A percentile compares a stretch with the other conserved stretches of the same genome.
Conservation (phyloP, 2,888 invertebrate genomes). For the Drosophila yooni region DNA sequence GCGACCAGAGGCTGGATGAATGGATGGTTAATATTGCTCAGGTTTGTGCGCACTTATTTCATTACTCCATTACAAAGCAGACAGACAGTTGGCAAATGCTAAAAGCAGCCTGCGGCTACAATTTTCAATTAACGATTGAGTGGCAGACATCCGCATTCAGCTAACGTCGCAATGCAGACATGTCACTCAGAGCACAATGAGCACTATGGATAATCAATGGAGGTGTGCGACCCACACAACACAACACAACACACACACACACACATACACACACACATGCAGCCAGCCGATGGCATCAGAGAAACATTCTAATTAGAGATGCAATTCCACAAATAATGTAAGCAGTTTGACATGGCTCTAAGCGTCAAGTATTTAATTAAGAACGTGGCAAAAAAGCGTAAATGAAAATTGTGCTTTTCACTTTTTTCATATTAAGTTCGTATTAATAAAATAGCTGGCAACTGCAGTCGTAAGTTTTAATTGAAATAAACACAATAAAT, state of each 20-base stretch:
- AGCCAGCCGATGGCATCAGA: slow-evolving; percentile 2
- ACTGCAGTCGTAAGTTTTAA: neutral
- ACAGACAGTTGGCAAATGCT: slow-evolving; percentile 35
- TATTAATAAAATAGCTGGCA: neutral
- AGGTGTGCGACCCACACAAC: neutral
- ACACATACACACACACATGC: slow-evolving; percentile 2
- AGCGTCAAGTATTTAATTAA: slow-evolving; percentile 59
- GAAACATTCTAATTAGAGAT: slow-evolving; percentile 39
- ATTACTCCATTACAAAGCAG: slow-evolving; percentile 76
- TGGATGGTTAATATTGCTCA: neutral
- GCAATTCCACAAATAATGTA: slow-evolving; percentile 38
- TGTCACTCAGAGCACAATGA: slow-evolving; percentile 2
- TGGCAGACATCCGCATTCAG: slow-evolving; percentile 19
- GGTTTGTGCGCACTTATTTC: slow-evolving; percentile 54
- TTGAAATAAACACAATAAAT: neutral
- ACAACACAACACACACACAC: neutral
- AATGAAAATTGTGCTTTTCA: neutral
- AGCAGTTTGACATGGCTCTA: slow-evolving; percentile 14
- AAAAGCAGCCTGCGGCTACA: slow-evolving; percentile 45
- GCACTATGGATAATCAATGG: slow-evolving; percentile 19
- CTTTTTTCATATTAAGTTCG: slow-evolving; percentile 20
- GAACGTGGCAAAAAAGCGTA: slow-evolving; percentile 9
- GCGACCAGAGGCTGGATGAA: neutral
- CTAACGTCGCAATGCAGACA: slow-evolving; percentile 8
- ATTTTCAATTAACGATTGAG: slow-evolving; percentile 70